Evolutionary conservation across 2,888 invertebrate species (phyloP).

Genomic region (Eucera pruinosa): DNA sequence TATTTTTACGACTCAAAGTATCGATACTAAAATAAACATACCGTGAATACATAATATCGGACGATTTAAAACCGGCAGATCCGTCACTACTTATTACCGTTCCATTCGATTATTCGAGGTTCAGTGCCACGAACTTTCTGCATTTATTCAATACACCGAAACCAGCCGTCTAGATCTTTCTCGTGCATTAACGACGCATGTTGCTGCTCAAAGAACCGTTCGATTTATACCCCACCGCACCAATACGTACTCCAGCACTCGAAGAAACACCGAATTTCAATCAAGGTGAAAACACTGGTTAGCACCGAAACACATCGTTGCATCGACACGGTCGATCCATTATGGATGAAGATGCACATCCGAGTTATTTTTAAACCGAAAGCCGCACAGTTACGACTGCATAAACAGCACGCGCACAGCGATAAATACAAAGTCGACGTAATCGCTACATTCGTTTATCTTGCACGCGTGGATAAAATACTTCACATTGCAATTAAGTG

Average conservation of each 20-base stretch:
- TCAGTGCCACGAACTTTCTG: conserved; percentile 37
- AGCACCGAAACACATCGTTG: not conserved
- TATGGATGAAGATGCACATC: conserved; percentile 22
- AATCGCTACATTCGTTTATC: conserved; percentile 9
- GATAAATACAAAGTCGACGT: conserved; percentile 19
- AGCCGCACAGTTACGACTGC: conserved; percentile 16
- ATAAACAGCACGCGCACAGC: conserved; percentile 7
- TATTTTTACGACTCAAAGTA: not conserved
- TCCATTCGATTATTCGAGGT: conserved; percentile 23
- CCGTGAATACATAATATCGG: conserved; percentile 24
- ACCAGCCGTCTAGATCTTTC: not conserved
- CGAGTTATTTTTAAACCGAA: conserved; percentile 30
- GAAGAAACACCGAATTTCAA: not conserved
- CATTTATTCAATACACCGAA: conserved; percentile 15
- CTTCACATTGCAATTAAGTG: not conserved
- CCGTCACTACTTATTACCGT: conserved; percentile 17
- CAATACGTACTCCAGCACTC: not conserved
- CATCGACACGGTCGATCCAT: conserved; percentile 12
- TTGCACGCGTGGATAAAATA: conserved; percentile 12
- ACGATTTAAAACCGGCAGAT: not conserved
- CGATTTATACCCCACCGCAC: not conserved
- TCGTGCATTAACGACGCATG: conserved; percentile 15
- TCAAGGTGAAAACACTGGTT: not conserved
- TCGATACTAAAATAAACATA: not conserved
- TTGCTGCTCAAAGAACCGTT: not conserved